Percentiles rank a stretch among this genome's conserved stretches.
phyloP scores from a whole-genome alignment of 1,140 invertebrate species.

The Cataglyphis hispanica region DNA sequence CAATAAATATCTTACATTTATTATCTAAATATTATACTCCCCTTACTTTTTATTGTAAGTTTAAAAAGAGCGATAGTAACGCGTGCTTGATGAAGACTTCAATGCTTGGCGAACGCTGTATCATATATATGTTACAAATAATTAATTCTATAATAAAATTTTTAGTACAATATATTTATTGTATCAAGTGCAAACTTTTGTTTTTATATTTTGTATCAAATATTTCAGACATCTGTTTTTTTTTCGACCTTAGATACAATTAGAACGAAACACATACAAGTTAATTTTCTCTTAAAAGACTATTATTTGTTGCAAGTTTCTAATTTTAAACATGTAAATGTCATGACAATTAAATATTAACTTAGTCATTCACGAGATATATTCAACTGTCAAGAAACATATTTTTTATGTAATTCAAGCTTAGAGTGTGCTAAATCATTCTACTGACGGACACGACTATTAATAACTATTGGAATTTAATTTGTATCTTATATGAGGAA shows the following conservation, averaged over 20 bases:
- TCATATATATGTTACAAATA: conserved; percentile 2
- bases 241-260: not conserved
- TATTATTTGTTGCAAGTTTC: not conserved
- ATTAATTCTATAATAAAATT: conserved; percentile 9
- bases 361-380: not conserved
- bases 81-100: conserved; percentile 37
- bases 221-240: not conserved
- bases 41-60: not conserved
- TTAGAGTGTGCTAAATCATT: not conserved
- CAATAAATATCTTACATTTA: conserved; percentile 2
- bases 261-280: not conserved
- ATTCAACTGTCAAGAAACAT: not conserved
- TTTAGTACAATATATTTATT: not conserved
- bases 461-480: conserved; percentile 9
- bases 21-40: not conserved
- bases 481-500: not conserved
- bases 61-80: not conserved
- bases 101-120: conserved; percentile 42
- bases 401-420: not conserved
- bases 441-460: not conserved
- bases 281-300: not conserved
- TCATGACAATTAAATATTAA: not conserved
- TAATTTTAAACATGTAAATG: not conserved
- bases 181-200: not conserved
- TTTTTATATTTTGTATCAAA: not conserved